Base-by-base conservation (phyloP, 2,797 vertebrate genomes). In the Mycteria americana region DNA sequence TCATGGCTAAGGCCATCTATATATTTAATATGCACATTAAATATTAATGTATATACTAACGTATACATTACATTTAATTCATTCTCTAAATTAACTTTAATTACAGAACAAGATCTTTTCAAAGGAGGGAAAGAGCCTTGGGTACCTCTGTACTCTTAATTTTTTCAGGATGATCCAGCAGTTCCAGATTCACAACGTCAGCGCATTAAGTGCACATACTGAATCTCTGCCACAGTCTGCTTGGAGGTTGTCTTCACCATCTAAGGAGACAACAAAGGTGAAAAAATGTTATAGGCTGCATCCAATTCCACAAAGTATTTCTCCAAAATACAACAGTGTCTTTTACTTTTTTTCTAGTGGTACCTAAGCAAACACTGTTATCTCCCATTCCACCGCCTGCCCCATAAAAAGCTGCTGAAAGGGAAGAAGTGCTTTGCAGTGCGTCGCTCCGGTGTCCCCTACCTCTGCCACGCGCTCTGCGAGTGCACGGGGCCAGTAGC, bases 171-270 rank as follows among this genome's bases (percentile, higher is more conserved):
- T 15, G 48, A 80, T 70, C 18, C 82, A 70, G 28, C 39, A 80
- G 5, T 31, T 67, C 43, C 48, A 30, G 39, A 17, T 54, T 30
- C 27, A 27, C 8, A 5, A 10, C 0, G 0, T 13, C 72, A 56
- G 48, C 2, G 0, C 7, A 9, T 18, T 31, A 63, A 60, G 54
- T 5, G 3, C n/a, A 51, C 2, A 0, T 21, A 2, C 39, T 3
- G 25, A 39, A 45, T 11, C 45, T 50, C 76, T 15, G 28, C 33
- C 16, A 12, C 7, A 13, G 17, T 2, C 65, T 45, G 56, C 68
- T 59, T 28, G 45, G 72, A 60, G 28, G 18, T 2, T 43, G 10
- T 8, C 72, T 60, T 2, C 15, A 41, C 22, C 28, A 8, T 7
- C 64, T 64, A 33, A 82, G 59, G 51, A 80, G 33, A 65, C 30